A percentile compares a stretch with the other conserved stretches of the same genome.
Evolutionary conservation across 2,888 invertebrate species (phyloP).

Genomic region (Perdita meconis): DNA sequence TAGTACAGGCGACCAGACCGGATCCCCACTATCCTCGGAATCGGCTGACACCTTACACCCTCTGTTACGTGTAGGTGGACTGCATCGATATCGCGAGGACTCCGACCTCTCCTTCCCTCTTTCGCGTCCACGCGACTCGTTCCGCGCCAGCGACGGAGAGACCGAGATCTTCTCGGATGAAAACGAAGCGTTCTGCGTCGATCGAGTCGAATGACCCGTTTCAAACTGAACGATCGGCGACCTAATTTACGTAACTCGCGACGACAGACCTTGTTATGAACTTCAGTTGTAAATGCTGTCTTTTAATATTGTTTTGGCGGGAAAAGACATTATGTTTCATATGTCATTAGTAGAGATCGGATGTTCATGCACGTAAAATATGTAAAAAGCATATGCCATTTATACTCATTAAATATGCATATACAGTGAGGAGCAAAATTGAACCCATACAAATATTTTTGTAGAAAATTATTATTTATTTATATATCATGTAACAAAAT

Average conservation of each 20-base stretch:
- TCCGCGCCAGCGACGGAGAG: neutral
- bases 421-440: too few species aligned
- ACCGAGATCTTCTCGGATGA: neutral
- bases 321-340: neutral
- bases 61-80: conserved; percentile 67
- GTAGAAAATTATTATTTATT: too few species aligned
- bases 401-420: too few species aligned
- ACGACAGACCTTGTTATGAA: neutral
- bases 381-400: too few species aligned
- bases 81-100: conserved; percentile 34
- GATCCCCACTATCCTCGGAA: conserved; percentile 82
- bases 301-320: neutral
- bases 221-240: conserved; percentile 14
- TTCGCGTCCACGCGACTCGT: neutral
- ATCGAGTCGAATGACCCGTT: conserved; percentile 14
- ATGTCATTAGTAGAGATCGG: too few species aligned
- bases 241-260: neutral
- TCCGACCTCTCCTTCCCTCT: neutral
- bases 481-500: too few species aligned
- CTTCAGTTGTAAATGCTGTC: neutral
- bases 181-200: neutral
- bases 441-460: too few species aligned
- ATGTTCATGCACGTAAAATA: too few species aligned
- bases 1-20: conserved; percentile 82
- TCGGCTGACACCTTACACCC: conserved; percentile 83